A percentile compares a stretch with the other conserved stretches of the same genome.
These are phyloP conservation scores for Drosophila pectinifera DNA, from an alignment of 1,140 invertebrate species.

Conservation along the genomic window DNA sequence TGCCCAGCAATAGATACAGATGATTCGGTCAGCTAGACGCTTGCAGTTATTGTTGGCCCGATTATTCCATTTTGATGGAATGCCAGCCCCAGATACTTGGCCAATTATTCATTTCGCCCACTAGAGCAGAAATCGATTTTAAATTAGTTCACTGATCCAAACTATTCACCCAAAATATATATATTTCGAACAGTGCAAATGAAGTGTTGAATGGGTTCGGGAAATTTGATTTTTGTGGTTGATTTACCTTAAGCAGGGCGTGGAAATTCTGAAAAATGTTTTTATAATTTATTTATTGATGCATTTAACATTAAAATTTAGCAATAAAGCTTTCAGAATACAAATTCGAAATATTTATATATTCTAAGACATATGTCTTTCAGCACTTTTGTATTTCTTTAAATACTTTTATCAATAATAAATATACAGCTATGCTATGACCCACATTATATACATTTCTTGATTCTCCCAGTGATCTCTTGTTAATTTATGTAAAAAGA, in stretches of 20 bases:
- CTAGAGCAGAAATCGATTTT: conserved; percentile 25
- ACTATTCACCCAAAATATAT: conserved; percentile 1
- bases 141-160: conserved; percentile 35
- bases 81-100: conserved; percentile 28
- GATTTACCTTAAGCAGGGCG: conserved; percentile 19
- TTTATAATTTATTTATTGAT: background rate
- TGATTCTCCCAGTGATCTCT: background rate
- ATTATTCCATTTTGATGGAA: conserved; percentile 45
- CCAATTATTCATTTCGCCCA: conserved; percentile 28
- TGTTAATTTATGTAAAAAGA: conserved; percentile 23
- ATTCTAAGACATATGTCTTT: background rate
- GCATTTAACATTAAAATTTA: background rate
- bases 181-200: conserved; percentile 1
- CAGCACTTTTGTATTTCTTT: too few species aligned
- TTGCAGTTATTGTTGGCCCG: conserved; percentile 28
- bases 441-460: conserved; percentile 22
- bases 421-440: conserved; percentile 7
- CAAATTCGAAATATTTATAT: background rate
- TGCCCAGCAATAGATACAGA: background rate
- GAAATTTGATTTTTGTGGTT: conserved; percentile 20
- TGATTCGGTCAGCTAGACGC: conserved; percentile 1
- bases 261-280: conserved; percentile 8
- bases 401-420: too few species aligned
- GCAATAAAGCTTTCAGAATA: too few species aligned
- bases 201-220: conserved; percentile 20